Conservation (phyloP, 2,888 invertebrate species). For the Diadegma fenestrale region DNA sequence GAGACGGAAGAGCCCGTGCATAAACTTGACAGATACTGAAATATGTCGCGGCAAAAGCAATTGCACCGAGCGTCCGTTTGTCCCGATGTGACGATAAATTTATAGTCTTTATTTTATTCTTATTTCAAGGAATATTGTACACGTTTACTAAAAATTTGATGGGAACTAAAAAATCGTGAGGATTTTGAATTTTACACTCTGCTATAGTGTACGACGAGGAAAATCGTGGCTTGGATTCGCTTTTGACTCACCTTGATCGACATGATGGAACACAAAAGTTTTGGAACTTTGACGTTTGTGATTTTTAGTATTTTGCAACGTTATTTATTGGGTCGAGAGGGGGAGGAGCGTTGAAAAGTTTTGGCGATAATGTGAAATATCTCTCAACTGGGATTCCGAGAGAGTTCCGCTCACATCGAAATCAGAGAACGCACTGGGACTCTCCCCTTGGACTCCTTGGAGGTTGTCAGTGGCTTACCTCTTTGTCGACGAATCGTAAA, state of each 20-base stretch:
- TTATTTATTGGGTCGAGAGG: not conserved
- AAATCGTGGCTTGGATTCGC: not conserved
- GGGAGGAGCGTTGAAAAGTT: not conserved
- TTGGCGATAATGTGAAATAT: conserved; percentile 8
- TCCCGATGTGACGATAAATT: conserved; percentile 11
- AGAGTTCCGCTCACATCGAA: conserved; percentile 75
- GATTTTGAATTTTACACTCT: not conserved
- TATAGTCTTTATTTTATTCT: not conserved
- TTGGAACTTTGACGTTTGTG: not conserved
- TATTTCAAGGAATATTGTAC: not conserved
- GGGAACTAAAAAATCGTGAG: not conserved
- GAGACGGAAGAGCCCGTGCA: not conserved
- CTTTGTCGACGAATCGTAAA: conserved; percentile 72
- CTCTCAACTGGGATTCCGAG: not conserved
- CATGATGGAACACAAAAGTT: conserved; percentile 49
- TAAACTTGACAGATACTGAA: not conserved
- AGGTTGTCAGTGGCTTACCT: conserved; percentile 68
- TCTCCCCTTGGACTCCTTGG: conserved; percentile 73
- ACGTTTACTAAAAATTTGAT: not conserved
- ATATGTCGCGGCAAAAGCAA: conserved; percentile 44
- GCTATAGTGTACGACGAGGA: not conserved
- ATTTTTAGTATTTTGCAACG: not conserved
- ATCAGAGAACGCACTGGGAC: conserved; percentile 79
- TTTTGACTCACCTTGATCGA: conserved; percentile 60
- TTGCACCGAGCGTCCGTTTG: conserved; percentile 42